These are phyloP conservation scores for Nemoura dubitans DNA, from an alignment of 2,888 invertebrate species.

Conservation along the genomic window DNA sequence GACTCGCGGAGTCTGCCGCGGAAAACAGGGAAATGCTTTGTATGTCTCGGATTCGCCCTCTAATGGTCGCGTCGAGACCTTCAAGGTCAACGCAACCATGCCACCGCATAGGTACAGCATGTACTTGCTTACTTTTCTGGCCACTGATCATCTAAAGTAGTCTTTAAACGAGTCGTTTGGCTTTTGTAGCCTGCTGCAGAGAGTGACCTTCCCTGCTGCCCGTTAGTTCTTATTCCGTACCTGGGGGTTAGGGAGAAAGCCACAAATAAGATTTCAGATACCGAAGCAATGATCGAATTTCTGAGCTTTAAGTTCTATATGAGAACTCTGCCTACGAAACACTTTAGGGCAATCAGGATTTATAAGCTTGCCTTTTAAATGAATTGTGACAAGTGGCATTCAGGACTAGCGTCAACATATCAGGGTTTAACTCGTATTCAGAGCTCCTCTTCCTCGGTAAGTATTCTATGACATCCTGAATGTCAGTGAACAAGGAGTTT, in stretches of 20 bases:
- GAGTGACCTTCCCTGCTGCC: not conserved
- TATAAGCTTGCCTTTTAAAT: not conserved
- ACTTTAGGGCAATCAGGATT: not conserved
- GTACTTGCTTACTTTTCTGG: slow-evolving; percentile 44
- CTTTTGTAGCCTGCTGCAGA: not conserved
- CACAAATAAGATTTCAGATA: too few relatives aligned
- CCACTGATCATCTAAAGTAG: slow-evolving; percentile 39
- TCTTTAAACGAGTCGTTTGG: slow-evolving; percentile 19
- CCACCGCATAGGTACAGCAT: not conserved
- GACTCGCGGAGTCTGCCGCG: not conserved
- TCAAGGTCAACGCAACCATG: too few relatives aligned
- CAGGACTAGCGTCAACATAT: not conserved
- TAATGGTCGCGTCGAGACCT: too few relatives aligned
- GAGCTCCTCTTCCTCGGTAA: not conserved
- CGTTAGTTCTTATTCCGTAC: not conserved
- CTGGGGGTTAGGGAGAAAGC: not conserved
- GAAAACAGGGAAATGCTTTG: too few relatives aligned
- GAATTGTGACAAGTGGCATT: not conserved
- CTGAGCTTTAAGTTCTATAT: too few relatives aligned
- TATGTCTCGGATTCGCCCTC: too few relatives aligned
- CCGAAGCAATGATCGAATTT: too few relatives aligned
- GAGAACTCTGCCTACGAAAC: too few relatives aligned
- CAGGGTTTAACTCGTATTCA: not conserved
- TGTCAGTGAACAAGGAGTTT: not conserved
- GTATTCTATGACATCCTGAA: not conserved